Conservation (phyloP, 2,888 invertebrate species). For the Diarsia dahlii region DNA sequence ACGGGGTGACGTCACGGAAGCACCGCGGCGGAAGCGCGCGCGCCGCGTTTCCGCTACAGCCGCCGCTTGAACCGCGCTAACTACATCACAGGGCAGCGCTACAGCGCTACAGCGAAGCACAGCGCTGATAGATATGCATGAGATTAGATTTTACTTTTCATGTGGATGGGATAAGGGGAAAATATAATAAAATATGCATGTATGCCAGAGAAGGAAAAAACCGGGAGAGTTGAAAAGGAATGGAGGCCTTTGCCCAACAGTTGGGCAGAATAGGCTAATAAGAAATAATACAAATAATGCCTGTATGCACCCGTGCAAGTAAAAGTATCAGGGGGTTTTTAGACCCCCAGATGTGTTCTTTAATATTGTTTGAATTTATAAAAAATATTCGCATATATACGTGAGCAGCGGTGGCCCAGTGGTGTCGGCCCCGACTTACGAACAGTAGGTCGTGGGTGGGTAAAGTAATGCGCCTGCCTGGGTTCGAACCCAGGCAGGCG, state of each 20-base stretch:
- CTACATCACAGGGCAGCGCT: constrained; percentile 58
- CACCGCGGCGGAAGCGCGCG: constrained; percentile 80
- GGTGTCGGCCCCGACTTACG: no score
- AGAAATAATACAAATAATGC: background rate
- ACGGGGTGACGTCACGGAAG: constrained; percentile 82
- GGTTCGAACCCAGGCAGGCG: no score
- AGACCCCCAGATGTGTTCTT: no score
- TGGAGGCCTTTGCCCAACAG: no score
- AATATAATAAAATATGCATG: background rate
- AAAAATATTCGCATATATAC: no score
- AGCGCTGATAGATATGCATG: constrained; percentile 19
- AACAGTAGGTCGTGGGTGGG: no score
- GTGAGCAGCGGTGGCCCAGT: no score
- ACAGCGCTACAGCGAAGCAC: constrained; percentile 16
- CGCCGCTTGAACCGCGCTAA: constrained; percentile 77
- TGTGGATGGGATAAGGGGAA: constrained; percentile 1
- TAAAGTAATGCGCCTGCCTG: no score
- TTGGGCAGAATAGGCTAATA: background rate
- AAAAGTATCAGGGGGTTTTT: background rate
- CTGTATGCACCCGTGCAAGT: no score
- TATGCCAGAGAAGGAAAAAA: no score
- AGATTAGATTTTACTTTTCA: constrained; percentile 30
- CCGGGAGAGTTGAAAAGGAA: no score
- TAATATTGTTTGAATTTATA: background rate
- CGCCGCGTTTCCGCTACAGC: constrained; percentile 77